These are phyloP conservation scores for Sebastes dallii DNA, from an alignment of 2,797 vertebrate species.

Conservation along the genomic window DNA sequence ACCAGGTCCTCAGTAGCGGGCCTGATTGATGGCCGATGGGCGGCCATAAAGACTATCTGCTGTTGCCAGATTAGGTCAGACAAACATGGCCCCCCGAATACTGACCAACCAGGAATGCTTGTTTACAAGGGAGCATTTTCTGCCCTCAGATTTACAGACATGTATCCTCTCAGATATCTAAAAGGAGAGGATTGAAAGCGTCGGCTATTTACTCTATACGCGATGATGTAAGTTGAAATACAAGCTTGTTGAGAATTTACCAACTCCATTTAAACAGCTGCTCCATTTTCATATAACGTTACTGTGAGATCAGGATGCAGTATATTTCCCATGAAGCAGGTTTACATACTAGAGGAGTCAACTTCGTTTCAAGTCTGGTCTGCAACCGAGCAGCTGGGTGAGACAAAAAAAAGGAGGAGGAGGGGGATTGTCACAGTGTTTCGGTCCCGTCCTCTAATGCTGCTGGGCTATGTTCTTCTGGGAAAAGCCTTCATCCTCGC, in stretches of 20 bases:
- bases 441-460: conserved; percentile 35
- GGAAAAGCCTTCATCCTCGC: conserved; percentile 75
- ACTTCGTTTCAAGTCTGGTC: conserved; percentile 1
- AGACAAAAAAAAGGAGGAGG: background rate
- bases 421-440: conserved; percentile 15
- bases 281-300: background rate
- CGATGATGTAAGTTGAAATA: background rate
- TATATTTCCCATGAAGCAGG: background rate
- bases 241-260: background rate
- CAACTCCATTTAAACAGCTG: background rate
- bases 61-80: conserved; percentile 83
- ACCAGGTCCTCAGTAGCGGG: conserved; percentile 74
- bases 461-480: conserved; percentile 66
- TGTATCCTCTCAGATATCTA: background rate
- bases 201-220: background rate
- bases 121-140: conserved; percentile 60
- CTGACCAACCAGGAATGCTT: conserved; percentile 58
- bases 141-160: conserved; percentile 20
- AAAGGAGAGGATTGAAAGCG: background rate
- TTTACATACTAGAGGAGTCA: conserved; percentile 20
- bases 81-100: conserved; percentile 74
- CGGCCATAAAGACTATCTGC: conserved; percentile 85
- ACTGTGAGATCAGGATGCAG: background rate
- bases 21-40: conserved; percentile 82
- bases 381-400: conserved; percentile 17